Evolutionary conservation across 2,888 invertebrate genomes (phyloP).

Genomic region (Plutella xylostella): DNA sequence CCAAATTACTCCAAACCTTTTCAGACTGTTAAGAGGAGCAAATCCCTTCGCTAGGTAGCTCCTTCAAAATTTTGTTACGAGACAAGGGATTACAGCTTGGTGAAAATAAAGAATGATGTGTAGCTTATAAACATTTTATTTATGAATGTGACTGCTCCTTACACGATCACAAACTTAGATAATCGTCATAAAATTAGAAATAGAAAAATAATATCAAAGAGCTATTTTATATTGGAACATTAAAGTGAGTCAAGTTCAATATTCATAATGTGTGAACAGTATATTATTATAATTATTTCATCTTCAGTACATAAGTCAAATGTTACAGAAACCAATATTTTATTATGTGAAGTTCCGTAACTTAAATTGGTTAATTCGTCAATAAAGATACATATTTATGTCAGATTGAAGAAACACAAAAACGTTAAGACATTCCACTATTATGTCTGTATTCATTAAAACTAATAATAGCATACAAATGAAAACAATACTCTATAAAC

Average conservation of each 20-base stretch:
- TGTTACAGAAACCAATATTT: slow-evolving; percentile 22
- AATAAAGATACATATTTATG: slow-evolving; percentile 31
- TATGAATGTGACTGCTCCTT: slow-evolving; percentile 61
- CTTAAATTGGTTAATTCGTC: slow-evolving; percentile 18
- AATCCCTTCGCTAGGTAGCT: no score
- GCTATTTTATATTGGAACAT: slow-evolving; percentile 62
- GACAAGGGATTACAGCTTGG: background rate
- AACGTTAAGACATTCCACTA: slow-evolving; percentile 30
- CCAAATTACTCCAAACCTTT: no score
- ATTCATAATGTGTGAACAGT: background rate
- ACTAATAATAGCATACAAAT: slow-evolving; percentile 43
- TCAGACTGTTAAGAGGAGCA: no score
- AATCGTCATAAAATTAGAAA: slow-evolving; percentile 66
- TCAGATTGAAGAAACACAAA: slow-evolving; percentile 41
- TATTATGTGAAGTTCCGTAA: slow-evolving; percentile 20
- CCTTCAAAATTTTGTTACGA: no score
- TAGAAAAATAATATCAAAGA: slow-evolving; percentile 70
- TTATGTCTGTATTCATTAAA: slow-evolving; percentile 55
- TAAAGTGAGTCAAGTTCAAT: slow-evolving; percentile 41
- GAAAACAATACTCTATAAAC: slow-evolving; percentile 39
- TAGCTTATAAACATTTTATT: slow-evolving; percentile 38
- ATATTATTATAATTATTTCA: no score
- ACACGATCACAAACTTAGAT: slow-evolving; percentile 59
- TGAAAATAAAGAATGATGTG: background rate
- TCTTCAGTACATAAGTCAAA: slow-evolving; percentile 29